Evolutionary conservation across 2,113 vertebrate species (phyloP).

Genomic region (Dinomys branickii): DNA sequence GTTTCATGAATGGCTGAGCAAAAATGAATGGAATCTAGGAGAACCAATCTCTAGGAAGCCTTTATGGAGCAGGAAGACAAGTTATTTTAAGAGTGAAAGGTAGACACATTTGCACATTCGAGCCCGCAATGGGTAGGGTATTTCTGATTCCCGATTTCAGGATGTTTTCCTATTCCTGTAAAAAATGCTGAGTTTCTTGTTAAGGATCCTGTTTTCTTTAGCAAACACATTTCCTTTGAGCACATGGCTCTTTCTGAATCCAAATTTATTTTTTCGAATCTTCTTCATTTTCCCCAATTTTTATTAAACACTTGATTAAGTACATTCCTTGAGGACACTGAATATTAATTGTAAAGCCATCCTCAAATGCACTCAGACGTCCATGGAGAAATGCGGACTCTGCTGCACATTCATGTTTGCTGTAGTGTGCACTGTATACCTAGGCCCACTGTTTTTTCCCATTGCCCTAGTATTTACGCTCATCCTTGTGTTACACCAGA

Average conservation of each 20-base stretch:
- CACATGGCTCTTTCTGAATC: background rate
- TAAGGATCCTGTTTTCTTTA: background rate
- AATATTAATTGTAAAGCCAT: background rate
- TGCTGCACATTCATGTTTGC: no score
- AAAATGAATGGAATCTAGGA: background rate
- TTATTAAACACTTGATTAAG: background rate
- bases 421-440: background rate
- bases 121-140: background rate
- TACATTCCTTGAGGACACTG: background rate
- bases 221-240: background rate
- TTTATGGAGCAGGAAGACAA: background rate
- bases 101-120: background rate
- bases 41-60: background rate
- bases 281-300: background rate
- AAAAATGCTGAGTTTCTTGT: background rate
- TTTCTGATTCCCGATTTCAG: background rate
- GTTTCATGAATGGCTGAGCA: background rate
- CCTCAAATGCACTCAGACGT: background rate
- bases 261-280: background rate
- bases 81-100: background rate
- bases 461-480: background rate
- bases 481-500: background rate
- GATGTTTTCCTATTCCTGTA: background rate
- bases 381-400: background rate
- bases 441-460: background rate